Evolutionary conservation across 2,113 vertebrate genomes (phyloP).

Genomic region (Colossoma macropomum): DNA sequence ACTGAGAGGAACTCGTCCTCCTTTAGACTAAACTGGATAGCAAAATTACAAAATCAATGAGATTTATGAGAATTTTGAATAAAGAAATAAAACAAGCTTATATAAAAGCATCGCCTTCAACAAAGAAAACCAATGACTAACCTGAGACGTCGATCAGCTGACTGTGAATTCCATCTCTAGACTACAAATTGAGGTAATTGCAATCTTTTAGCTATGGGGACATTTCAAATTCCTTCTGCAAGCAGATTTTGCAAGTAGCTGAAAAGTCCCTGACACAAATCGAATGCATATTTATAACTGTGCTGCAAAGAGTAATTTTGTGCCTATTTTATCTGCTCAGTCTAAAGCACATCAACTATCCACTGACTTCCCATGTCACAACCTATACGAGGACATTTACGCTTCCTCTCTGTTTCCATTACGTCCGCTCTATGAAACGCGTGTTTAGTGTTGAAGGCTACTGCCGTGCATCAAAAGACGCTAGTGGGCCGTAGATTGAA

Average conservation of each 20-base stretch:
- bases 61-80: no score
- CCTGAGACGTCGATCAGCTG: no score
- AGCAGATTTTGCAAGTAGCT: neutral
- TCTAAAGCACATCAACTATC: neutral
- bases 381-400: neutral
- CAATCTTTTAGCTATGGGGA: no score
- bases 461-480: constrained; percentile 26
- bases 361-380: neutral
- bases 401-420: constrained; percentile 30
- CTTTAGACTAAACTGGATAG: no score
- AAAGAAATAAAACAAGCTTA: no score
- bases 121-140: no score
- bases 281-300: constrained; percentile 34
- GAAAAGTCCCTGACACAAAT: neutral
- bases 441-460: constrained; percentile 24
- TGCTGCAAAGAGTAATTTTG: constrained; percentile 6
- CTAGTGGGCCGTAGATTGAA: constrained; percentile 12
- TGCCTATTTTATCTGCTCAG: neutral
- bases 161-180: no score
- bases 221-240: neutral
- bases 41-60: no score
- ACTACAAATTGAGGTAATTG: no score
- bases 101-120: no score
- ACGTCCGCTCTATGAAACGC: neutral
- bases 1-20: no score